These are phyloP conservation scores for Ciconia boyciana DNA, from an alignment of 2,113 vertebrate genomes.

Conservation along the genomic window DNA sequence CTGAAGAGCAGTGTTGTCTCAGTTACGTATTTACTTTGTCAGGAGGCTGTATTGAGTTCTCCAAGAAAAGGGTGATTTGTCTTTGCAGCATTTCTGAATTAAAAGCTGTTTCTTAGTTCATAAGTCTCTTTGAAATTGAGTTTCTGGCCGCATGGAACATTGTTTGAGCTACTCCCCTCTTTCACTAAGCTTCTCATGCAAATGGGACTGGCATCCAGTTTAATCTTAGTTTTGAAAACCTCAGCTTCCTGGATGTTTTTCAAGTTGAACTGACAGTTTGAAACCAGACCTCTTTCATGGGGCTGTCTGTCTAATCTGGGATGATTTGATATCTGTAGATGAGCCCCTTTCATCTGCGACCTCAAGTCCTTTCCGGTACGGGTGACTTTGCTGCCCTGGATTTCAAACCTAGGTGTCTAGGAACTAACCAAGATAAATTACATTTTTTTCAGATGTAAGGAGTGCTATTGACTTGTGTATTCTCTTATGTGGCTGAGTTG, in stretches of 20 bases:
- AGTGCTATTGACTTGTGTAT: not conserved
- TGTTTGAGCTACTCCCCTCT: not conserved
- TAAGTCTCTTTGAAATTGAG: not conserved
- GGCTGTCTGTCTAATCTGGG: not conserved
- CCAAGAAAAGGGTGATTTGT: not conserved
- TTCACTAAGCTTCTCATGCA: not conserved
- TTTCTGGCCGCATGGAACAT: not conserved
- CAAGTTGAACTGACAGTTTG: not conserved
- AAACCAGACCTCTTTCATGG: not conserved
- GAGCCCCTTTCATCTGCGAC: not conserved
- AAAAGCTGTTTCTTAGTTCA: not conserved
- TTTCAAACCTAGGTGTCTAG: not conserved
- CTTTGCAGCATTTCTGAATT: not conserved
- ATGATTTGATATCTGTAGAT: not conserved
- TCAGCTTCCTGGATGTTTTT: not conserved
- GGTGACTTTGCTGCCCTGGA: not conserved
- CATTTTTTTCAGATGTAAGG: not conserved
- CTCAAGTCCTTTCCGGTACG: not conserved
- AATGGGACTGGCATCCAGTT: not conserved
- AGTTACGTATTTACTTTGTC: not conserved
- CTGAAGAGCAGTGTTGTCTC: not conserved
- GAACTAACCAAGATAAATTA: not conserved
- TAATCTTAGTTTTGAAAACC: not conserved
- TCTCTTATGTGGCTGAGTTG: not conserved
- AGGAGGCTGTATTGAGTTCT: not conserved